Evolutionary conservation across 2,888 invertebrate species (phyloP), one percentile per base, ranked within the genome.

Genomic region (Lumbricus terrestris): DNA sequence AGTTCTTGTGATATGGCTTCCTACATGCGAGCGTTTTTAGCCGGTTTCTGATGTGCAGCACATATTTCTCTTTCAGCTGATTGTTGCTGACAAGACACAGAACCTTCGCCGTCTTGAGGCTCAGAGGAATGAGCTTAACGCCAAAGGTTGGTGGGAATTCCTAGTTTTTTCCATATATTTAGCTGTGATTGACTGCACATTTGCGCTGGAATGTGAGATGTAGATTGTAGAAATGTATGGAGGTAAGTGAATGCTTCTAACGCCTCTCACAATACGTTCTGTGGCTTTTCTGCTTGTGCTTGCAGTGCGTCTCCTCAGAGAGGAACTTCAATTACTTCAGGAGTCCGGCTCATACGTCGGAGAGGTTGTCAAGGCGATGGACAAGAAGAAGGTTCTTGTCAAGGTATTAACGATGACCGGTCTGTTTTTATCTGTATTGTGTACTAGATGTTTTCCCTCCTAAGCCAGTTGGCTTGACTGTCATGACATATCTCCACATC

Each of bases 301-400:
- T 95, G 38, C 94, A 97, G 99, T 99, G 88, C 97, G 99, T 54
- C 98, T 99, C 98, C 95, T 99, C 91, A 97, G 99, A 18, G 99
- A 99, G 94, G 99, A 99, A 95, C 96, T 99, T 0, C 99, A 99
- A 95, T 96, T 99, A 40, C 96, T 99, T 23, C 96, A 96, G 93
- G 99, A 99, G 94, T 99, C 99, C 95, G 99, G 99, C 29, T 99
- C 99, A 34, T 99, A 99, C 95, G 99, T 99, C 5, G 99, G 99
- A 20, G 99, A 99, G 96, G 99, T 99, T 11, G 99, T 99, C 0
- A 99, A 99, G 95, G 98, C 99, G 0, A 99, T 99, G 99, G 99
- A 99, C 95, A 99, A 99, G 95, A 99, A 99, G 95, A 99, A 99
- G 95, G 99, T 99, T 0, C 96, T 99, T 0, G 99, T 99, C 0